Evolutionary conservation across 2,888 invertebrate species (phyloP).

Genomic region (Sthenelais limicola): DNA sequence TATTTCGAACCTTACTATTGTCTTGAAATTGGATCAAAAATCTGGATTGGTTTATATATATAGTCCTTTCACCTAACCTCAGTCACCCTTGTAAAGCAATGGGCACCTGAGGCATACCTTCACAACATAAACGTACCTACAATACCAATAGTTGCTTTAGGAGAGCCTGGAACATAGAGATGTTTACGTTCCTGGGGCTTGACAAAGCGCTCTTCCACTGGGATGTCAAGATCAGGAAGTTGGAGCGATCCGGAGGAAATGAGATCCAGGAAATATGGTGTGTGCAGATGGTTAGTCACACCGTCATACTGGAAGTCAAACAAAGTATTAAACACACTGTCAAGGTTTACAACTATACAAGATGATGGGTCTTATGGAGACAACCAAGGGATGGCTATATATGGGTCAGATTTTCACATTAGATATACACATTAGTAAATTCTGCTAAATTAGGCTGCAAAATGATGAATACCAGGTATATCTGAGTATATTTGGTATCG

Average conservation of each 20-base stretch:
- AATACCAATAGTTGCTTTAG: constrained; percentile 77
- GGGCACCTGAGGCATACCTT: background rate
- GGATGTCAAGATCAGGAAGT: constrained; percentile 95
- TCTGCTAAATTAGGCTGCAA: too few species aligned
- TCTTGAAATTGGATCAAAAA: background rate
- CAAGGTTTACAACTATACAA: too few species aligned
- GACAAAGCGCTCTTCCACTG: constrained; percentile 91
- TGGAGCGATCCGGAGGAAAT: constrained; percentile 84
- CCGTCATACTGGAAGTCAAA: constrained; percentile 78
- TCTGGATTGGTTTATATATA: too few species aligned
- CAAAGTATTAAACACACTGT: too few species aligned
- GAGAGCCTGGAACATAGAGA: constrained; percentile 95
- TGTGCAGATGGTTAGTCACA: constrained; percentile 91
- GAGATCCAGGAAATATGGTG: constrained; percentile 91
- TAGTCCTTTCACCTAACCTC: constrained; percentile 76
- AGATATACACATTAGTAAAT: too few species aligned
- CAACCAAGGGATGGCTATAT: too few species aligned
- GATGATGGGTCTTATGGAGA: too few species aligned
- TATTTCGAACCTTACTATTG: too few species aligned
- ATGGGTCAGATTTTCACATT: too few species aligned
- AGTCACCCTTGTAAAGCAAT: background rate
- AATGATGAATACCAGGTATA: too few species aligned
- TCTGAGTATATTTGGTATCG: too few species aligned
- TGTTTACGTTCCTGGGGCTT: constrained; percentile 92
- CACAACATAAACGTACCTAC: constrained; percentile 72